Base-by-base conservation (phyloP, 2,888 invertebrate species). In the Plusia festucae region DNA sequence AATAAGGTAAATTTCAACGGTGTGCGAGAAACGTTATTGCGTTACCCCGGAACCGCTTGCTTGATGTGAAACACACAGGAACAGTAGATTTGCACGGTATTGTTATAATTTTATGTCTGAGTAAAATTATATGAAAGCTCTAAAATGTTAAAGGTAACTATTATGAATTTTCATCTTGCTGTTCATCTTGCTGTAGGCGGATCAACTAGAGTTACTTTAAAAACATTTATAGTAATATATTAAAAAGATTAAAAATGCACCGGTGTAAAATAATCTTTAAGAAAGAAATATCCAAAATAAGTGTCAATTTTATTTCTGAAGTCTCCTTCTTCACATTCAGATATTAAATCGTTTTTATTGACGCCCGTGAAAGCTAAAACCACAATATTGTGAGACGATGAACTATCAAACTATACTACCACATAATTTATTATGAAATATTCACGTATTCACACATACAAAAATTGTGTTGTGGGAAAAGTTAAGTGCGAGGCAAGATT, bases 1-100 rank as follows among this genome's bases (percentile, higher is more conserved):
- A 92, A 93, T 92, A 91, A 92, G 89, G 90, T 86, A 83, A 89
- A 88, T 89, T 89, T 88, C 84, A 85, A 84, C 85, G 85, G 85
- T 84, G 85, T 86, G 82, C 82, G 87, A 81, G 82, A 70, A 76
- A 84, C 83, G 82, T 89, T 88, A 90, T 90, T 88, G 87, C 87
- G 83, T 90, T 90, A 89, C 82, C 81, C 72, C 58, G 32, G 84
- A 81, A 81, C 81, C 85, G 86, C 85, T 88, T 85, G 88, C 89
- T 91, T 89, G 86, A 87, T 86, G 83, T 83, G 76, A 81, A 85
- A 85, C 83, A 83, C 79, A 67, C 68, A 79, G 70, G 72, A 69
- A 77, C 78, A 73, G 71, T 65, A 75, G 61, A 73, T 77, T 81
- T 78, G 59, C 67, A 77, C 73, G 68, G 65, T 73, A 73, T 68